Evolutionary conservation across 2,888 invertebrate genomes (phyloP).

Genomic region (Coremacera marginata): DNA sequence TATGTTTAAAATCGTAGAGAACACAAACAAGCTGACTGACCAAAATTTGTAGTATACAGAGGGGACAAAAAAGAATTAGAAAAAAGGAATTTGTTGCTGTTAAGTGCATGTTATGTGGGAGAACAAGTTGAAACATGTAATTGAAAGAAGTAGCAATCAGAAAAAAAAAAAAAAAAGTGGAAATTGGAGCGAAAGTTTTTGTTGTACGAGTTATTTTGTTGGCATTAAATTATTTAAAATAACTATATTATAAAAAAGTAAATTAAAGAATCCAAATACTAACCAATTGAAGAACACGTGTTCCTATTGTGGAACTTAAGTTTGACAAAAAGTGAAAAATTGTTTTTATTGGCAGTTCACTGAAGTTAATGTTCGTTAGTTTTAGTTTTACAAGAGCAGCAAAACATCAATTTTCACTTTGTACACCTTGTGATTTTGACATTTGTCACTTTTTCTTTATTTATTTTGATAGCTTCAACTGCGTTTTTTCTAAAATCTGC

Average conservation of each 20-base stretch:
- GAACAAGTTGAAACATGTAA: not conserved
- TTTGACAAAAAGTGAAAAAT: not conserved
- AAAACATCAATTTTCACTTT: not conserved
- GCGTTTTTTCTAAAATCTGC: not conserved
- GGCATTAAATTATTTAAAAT: not conserved
- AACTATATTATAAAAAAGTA: no score
- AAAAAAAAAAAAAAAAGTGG: not conserved
- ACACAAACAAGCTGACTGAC: not conserved
- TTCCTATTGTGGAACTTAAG: not conserved
- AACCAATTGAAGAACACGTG: not conserved
- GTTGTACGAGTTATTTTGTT: not conserved
- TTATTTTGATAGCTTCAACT: not conserved
- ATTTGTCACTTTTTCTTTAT: not conserved
- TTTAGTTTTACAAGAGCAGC: no score
- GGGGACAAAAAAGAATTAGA: not conserved
- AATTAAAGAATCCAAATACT: no score
- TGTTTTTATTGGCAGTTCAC: not conserved
- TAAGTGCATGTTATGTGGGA: not conserved
- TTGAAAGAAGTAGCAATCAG: not conserved
- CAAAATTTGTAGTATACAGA: constrained; percentile 1
- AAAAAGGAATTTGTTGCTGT: not conserved
- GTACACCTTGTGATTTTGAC: not conserved
- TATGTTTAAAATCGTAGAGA: not conserved
- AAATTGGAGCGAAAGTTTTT: not conserved
- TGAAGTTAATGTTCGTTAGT: no score